phyloP scores from a whole-genome alignment of 2,888 invertebrate genomes.

The Lasioglossum lativentre region DNA sequence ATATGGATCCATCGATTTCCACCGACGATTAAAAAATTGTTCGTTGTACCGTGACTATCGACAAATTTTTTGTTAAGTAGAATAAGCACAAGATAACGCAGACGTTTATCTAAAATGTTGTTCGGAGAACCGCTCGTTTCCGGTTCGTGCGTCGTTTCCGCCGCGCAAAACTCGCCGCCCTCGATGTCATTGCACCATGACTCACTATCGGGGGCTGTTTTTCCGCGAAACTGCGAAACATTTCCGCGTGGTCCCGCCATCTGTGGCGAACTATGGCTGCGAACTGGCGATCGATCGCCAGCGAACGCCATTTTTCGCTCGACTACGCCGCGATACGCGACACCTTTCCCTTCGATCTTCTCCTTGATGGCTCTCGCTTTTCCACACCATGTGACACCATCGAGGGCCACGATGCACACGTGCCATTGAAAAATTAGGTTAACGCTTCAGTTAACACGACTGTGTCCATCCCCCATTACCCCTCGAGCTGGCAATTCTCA shows the following conservation, averaged over 20 bases:
- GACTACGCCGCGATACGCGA: conserved; percentile 21
- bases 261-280: conserved; percentile 42
- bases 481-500: neutral
- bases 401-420: conserved; percentile 9
- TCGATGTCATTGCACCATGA: conserved; percentile 20
- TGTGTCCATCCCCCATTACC: neutral
- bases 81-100: neutral
- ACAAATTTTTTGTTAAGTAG: neutral
- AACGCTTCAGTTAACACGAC: conserved; percentile 12
- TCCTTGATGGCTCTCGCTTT: conserved; percentile 13
- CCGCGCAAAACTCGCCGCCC: conserved; percentile 22
- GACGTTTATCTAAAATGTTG: neutral
- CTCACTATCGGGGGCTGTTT: conserved; percentile 4
- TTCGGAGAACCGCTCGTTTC: neutral
- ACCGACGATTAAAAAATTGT: too few relatives aligned
- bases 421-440: conserved; percentile 45
- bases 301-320: conserved; percentile 53
- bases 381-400: conserved; percentile 33
- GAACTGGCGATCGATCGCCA: conserved; percentile 49
- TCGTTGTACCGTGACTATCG: too few relatives aligned
- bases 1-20: too few relatives aligned
- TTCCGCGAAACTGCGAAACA: conserved; percentile 28
- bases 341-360: conserved; percentile 5
- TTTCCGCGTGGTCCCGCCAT: conserved; percentile 48
- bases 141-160: neutral